These are phyloP conservation scores for Apamea anceps DNA, from an alignment of 2,888 invertebrate species.

Conservation along the genomic window DNA sequence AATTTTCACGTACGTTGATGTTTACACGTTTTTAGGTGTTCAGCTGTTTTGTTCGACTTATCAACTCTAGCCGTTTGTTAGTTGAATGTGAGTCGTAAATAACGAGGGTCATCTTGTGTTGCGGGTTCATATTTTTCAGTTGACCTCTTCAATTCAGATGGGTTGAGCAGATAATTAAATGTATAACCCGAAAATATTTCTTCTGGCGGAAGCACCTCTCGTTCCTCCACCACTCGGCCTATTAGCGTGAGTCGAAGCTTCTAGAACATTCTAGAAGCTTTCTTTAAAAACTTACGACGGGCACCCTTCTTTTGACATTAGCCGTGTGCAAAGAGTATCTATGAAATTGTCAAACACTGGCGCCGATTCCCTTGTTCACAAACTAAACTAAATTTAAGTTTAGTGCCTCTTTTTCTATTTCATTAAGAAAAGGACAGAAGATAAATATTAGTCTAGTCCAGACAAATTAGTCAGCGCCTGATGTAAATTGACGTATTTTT, in stretches of 20 bases:
- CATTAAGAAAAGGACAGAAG: too few relatives aligned
- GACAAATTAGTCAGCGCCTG: too few relatives aligned
- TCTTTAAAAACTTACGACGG: too few relatives aligned
- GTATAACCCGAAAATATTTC: neutral
- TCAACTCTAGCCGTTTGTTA: constrained; percentile 51
- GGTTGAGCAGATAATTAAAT: neutral
- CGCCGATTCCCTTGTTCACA: too few relatives aligned
- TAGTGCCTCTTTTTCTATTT: too few relatives aligned
- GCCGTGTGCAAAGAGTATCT: too few relatives aligned
- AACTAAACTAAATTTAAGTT: too few relatives aligned
- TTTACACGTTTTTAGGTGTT: constrained; percentile 81
- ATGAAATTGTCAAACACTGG: too few relatives aligned
- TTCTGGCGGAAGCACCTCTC: neutral
- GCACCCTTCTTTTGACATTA: too few relatives aligned
- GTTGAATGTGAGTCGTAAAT: constrained; percentile 14
- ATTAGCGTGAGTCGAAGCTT: neutral
- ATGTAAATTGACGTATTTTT: too few relatives aligned
- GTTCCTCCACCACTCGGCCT: neutral
- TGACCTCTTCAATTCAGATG: neutral
- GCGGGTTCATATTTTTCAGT: neutral
- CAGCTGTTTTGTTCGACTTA: constrained; percentile 57
- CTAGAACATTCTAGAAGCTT: neutral
- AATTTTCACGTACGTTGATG: constrained; percentile 81
- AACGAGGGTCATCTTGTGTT: constrained; percentile 8
- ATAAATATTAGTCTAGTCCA: too few relatives aligned